Conservation (phyloP, 2,797 vertebrate genomes). For the Melanotaenia nigrans region DNA sequence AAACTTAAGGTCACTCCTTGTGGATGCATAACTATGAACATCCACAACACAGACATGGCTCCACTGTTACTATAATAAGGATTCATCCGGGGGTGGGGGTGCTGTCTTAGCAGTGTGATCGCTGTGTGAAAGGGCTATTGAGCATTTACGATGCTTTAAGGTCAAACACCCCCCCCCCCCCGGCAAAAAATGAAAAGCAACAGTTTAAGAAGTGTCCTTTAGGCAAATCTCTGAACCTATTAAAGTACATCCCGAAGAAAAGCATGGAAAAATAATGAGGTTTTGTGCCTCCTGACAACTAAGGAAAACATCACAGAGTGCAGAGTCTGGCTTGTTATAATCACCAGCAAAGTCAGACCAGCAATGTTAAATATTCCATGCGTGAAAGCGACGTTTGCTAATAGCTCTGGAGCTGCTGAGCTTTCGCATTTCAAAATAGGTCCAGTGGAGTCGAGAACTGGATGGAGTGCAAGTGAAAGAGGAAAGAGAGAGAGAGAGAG, state of each 20-base stretch:
- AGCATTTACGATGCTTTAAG: conserved; percentile 18
- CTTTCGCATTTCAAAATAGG: conserved; percentile 72
- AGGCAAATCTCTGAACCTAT: conserved; percentile 34
- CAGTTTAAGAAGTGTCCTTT: conserved; percentile 19
- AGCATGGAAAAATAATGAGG: conserved; percentile 27
- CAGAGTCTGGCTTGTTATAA: conserved; percentile 44
- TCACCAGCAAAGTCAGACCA: conserved; percentile 41
- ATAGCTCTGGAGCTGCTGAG: conserved; percentile 79
- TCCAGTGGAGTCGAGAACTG: conserved; percentile 59
- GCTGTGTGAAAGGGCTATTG: background rate
- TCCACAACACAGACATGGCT: background rate
- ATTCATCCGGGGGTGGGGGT: background rate
- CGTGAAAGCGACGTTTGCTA: conserved; percentile 70
- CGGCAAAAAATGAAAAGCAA: conserved; percentile 8
- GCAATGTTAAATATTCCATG: conserved; percentile 56
- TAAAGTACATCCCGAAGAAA: conserved; percentile 31
- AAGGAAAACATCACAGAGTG: conserved; percentile 26
- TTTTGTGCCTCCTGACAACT: conserved; percentile 14
- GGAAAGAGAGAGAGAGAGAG: background rate
- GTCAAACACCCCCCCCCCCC: background rate
- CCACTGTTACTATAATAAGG: background rate
- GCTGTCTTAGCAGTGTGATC: background rate
- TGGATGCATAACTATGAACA: background rate
- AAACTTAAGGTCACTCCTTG: background rate
- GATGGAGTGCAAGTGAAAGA: conserved; percentile 51